Percentiles rank a stretch among this genome's conserved stretches.
Conservation (phyloP, 2,888 invertebrate genomes). For the Fragum whitleyi region DNA sequence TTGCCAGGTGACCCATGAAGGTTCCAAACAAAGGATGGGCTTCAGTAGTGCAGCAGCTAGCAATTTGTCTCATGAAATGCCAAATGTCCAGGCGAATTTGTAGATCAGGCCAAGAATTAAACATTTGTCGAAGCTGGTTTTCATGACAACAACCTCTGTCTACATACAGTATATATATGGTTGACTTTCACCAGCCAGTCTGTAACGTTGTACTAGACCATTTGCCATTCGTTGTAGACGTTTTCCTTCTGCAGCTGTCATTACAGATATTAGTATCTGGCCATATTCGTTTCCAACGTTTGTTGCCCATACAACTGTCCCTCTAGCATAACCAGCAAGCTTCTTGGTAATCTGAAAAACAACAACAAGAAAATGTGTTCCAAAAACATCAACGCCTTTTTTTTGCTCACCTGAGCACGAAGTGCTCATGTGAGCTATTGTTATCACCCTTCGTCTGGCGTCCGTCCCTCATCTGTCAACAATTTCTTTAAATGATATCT, state of each 20-base stretch:
- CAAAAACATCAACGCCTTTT: too few relatives aligned
- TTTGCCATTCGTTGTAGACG: not conserved
- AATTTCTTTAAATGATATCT: too few relatives aligned
- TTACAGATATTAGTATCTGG: constrained; percentile 4
- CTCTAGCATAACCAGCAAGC: not conserved
- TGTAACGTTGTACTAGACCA: not conserved
- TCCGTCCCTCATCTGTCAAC: too few relatives aligned
- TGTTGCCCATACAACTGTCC: constrained; percentile 3
- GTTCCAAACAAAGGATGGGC: constrained; percentile 52
- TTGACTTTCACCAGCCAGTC: not conserved
- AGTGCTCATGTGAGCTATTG: too few relatives aligned
- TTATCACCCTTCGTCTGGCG: too few relatives aligned
- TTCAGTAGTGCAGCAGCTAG: constrained; percentile 55
- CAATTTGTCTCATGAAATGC: too few relatives aligned
- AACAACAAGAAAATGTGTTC: too few relatives aligned
- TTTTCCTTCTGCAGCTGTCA: not conserved
- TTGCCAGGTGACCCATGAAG: constrained; percentile 59
- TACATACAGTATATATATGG: not conserved
- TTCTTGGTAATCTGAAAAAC: constrained; percentile 4
- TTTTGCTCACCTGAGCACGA: too few relatives aligned
- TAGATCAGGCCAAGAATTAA: too few relatives aligned
- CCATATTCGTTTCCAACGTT: constrained; percentile 9
- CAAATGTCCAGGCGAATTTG: too few relatives aligned
- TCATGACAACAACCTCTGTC: constrained; percentile 9
- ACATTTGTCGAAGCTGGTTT: not conserved